phyloP scores from a whole-genome alignment of 2,888 invertebrate species.

The Drosophila birchii region DNA sequence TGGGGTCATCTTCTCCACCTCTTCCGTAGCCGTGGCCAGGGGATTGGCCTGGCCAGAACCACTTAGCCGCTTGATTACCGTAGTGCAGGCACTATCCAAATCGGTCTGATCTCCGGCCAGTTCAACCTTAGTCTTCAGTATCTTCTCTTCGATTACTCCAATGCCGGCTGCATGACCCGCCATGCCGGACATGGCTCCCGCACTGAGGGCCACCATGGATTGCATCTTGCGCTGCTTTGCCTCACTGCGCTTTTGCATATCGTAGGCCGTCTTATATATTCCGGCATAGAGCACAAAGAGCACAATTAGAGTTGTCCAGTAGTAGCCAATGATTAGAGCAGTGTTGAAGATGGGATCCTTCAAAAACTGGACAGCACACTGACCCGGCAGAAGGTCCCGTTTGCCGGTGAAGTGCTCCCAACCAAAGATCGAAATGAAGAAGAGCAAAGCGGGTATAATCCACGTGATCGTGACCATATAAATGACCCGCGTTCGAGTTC shows the following conservation, averaged over 20 bases:
- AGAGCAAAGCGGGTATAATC: slow-evolving; percentile 97
- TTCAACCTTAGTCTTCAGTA: slow-evolving; percentile 80
- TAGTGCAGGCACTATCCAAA: slow-evolving; percentile 58
- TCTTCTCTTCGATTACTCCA: slow-evolving; percentile 89
- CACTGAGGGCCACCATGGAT: slow-evolving; percentile 95
- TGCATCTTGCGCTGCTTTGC: slow-evolving; percentile 98
- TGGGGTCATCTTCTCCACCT: slow-evolving; percentile 66
- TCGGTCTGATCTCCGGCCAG: slow-evolving; percentile 56
- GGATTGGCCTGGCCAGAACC: slow-evolving; percentile 81
- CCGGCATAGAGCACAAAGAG: slow-evolving; percentile 98
- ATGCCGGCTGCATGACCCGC: slow-evolving; percentile 94
- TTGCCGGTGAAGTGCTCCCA: slow-evolving; percentile 99
- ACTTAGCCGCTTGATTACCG: slow-evolving; percentile 79
- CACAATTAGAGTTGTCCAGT: slow-evolving; percentile 98
- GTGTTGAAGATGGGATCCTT: slow-evolving; percentile 99
- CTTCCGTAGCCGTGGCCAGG: slow-evolving; percentile 75
- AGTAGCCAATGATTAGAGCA: slow-evolving; percentile 97
- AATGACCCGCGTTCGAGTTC: slow-evolving; percentile 96
- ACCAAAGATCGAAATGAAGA: slow-evolving; percentile 99
- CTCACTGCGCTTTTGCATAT: slow-evolving; percentile 98
- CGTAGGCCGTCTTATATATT: slow-evolving; percentile 98
- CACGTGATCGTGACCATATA: slow-evolving; percentile 98
- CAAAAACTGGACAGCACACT: slow-evolving; percentile 98
- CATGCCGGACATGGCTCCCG: slow-evolving; percentile 96
- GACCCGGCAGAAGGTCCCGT: slow-evolving; percentile 93